Conservation (phyloP, 2,797 vertebrate genomes). For the Sebastes kiyomatsui region DNA sequence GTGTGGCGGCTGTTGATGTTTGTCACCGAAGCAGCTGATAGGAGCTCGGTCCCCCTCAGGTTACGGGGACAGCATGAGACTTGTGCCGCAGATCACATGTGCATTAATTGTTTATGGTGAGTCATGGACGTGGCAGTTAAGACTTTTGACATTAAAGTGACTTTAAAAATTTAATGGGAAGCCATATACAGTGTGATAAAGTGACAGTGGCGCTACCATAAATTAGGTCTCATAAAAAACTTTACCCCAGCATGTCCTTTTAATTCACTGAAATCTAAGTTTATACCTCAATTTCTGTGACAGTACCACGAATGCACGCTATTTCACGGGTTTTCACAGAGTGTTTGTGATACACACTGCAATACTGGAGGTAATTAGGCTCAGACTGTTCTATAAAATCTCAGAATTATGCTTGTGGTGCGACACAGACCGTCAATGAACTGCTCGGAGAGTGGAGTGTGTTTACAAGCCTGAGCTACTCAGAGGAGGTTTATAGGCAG, state of each 20-base stretch:
- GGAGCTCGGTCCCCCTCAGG: constrained; percentile 26
- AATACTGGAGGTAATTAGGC: not conserved
- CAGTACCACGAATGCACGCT: not conserved
- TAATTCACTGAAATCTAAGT: not conserved
- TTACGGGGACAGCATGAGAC: constrained; percentile 15
- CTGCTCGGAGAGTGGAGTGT: not conserved
- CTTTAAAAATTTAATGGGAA: not conserved
- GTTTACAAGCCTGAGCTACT: constrained; percentile 22
- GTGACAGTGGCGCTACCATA: not conserved
- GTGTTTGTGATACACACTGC: not conserved
- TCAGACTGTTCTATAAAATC: not conserved
- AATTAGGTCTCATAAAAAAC: not conserved
- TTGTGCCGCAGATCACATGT: not conserved
- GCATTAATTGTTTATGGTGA: constrained; percentile 13
- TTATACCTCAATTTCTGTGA: not conserved
- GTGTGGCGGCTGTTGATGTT: constrained; percentile 26
- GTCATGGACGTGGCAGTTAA: not conserved
- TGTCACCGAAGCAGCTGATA: constrained; percentile 48
- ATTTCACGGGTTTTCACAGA: not conserved
- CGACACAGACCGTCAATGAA: constrained; percentile 1
- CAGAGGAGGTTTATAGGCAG: constrained; percentile 9
- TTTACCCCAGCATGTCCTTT: not conserved
- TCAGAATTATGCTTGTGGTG: not conserved
- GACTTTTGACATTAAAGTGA: not conserved
- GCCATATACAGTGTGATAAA: not conserved